Conservation (phyloP, 2,113 vertebrate species). For the Anhinga rufa region DNA sequence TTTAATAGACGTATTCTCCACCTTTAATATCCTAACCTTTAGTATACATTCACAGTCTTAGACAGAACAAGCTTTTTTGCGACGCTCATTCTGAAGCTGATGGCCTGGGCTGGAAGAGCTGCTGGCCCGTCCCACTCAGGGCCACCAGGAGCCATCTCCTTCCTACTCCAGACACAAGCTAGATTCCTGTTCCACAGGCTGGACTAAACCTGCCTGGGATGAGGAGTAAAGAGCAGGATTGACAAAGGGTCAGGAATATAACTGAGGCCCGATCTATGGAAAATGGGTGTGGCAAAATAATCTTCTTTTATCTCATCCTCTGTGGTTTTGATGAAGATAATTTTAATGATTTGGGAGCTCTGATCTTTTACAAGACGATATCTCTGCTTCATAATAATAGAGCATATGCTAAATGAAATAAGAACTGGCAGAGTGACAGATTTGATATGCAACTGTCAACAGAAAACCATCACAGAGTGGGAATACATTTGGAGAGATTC, state of each 20-base stretch:
- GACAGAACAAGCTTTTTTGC: not conserved
- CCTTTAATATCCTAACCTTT: not conserved
- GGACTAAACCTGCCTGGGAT: not conserved
- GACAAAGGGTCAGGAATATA: not conserved
- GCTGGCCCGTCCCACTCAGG: not conserved
- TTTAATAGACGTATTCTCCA: not conserved
- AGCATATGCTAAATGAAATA: slow-evolving; percentile 27
- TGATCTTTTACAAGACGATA: not conserved
- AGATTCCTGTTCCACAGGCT: not conserved
- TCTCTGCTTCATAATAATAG: slow-evolving; percentile 4
- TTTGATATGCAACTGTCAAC: slow-evolving; percentile 19
- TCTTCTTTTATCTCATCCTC: not conserved
- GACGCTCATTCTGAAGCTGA: not conserved
- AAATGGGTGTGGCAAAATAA: not conserved
- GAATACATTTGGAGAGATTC: slow-evolving; percentile 6
- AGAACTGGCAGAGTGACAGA: slow-evolving; percentile 36
- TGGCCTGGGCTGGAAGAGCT: not conserved
- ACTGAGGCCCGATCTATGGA: not conserved
- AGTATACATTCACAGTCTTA: not conserved
- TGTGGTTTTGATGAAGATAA: not conserved
- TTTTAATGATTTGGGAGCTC: slow-evolving; percentile 8
- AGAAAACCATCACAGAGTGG: slow-evolving; percentile 2
- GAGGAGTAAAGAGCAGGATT: not conserved
- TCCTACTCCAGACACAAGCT: not conserved
- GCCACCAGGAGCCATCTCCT: not conserved